Evolutionary conservation across 2,113 vertebrate genomes (phyloP).

Genomic region (Phaethornis superciliosus): DNA sequence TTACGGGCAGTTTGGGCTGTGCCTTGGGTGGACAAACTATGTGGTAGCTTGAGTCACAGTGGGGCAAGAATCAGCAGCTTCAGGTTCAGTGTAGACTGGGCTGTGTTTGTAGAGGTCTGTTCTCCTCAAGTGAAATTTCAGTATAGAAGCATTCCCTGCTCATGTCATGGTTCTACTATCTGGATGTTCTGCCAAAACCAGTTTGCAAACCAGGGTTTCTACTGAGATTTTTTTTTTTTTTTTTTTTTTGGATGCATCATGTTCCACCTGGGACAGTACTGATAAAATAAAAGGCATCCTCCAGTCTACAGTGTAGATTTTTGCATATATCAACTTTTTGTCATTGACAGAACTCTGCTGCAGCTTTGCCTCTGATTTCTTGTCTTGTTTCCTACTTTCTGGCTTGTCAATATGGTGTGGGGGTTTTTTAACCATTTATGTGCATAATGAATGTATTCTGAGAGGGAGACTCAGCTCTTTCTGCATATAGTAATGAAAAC

Average conservation of each 20-base stretch:
- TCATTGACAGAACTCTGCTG: neutral
- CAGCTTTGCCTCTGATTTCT: neutral
- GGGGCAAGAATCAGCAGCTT: neutral
- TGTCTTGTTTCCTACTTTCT: neutral
- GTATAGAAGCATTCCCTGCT: neutral
- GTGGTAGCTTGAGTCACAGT: neutral
- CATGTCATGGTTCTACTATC: neutral
- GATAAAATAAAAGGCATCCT: neutral
- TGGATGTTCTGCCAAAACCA: neutral
- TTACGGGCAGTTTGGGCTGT: neutral
- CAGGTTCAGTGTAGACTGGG: neutral
- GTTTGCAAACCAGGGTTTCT: neutral
- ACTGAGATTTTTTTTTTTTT: neutral
- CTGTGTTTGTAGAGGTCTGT: neutral
- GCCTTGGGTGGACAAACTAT: neutral
- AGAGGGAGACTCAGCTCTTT: neutral
- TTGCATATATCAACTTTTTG: accelerated
- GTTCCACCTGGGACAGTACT: neutral
- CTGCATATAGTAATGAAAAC: too few relatives aligned
- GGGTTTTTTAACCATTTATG: accelerated
- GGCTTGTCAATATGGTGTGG: neutral
- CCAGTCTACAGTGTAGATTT: neutral
- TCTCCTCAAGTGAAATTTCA: neutral
- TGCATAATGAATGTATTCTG: neutral
- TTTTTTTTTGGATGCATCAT: neutral